Evolutionary conservation across 2,888 invertebrate species (phyloP), one percentile per base, ranked within the genome.

Genomic region (Diaphora mendica): DNA sequence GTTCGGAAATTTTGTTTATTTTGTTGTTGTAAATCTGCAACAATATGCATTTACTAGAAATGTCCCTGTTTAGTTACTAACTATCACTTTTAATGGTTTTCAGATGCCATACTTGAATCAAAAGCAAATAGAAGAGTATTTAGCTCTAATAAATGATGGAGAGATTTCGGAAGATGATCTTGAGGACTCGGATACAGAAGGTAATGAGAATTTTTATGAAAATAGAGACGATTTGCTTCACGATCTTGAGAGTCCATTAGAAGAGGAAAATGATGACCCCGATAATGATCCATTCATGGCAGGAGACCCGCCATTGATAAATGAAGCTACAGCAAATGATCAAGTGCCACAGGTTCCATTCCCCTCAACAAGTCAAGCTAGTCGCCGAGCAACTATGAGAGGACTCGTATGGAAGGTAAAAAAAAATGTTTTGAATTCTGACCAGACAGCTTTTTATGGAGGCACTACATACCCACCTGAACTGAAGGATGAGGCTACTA

Each of bases 361-460:
- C 59, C 81, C 84, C 78, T 82, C 81, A 71, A 85, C 83, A 86
- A 87, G 83, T 79, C 85, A 86, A 86, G 82, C 83, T 69, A 87
- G 82, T 83, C 83, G 83, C 80, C 80, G 86, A 85, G 84, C 85
- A 78, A 65, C 39, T 64, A 84, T 84, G 82, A 84, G 68, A 82
- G 82, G 85, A 71, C 84, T 87, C 59, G 85, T 85, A 67, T 87
- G 83, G 82, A 85, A 88, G 82, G 82, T 83, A 79, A 84, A 86
- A 83, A 86, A 86, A 73, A 42, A 85, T 73, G 84, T 85, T 77
- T 85, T 87, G 77, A 86, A 87, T 77, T 86, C 82, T 85, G 82
- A 85, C 84, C 85, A 87, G 83, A 86, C 84, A 55, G 80, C 85
- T 86, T 87, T 86, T 87, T 85, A 67, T 85, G 83, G 85, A 62